Conservation (phyloP, 2,113 vertebrate species). For the Hymenochirus boettgeri region DNA sequence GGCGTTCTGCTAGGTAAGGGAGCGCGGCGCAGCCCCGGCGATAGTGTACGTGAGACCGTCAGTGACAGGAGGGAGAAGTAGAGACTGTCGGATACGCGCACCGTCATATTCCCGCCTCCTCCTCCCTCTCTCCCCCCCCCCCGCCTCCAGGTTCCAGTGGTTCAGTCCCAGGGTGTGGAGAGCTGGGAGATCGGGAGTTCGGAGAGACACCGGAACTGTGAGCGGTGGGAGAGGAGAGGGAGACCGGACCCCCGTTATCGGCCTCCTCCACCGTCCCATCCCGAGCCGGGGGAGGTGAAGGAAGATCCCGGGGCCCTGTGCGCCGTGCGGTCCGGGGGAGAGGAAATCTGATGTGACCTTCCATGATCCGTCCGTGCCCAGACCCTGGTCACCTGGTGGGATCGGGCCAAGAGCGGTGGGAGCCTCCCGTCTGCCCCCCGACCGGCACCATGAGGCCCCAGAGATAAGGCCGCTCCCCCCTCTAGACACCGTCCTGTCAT, state of each 20-base stretch:
- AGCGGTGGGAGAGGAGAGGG: too few relatives aligned
- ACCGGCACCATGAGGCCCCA: conserved; percentile 15
- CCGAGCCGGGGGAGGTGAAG: not conserved
- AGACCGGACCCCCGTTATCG: not conserved
- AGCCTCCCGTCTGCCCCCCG: not conserved
- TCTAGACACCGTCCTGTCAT: too few relatives aligned
- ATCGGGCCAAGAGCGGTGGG: not conserved
- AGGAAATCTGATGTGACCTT: conserved; percentile 19
- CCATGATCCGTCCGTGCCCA: conserved; percentile 25
- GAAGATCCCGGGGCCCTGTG: not conserved
- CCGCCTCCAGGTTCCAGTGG: conserved; percentile 21
- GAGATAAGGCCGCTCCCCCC: conserved; percentile 13
- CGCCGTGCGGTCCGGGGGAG: not conserved
- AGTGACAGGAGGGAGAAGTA: not conserved
- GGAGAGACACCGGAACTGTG: conserved; percentile 7
- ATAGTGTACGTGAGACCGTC: too few relatives aligned
- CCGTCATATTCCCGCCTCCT: conserved; percentile 18
- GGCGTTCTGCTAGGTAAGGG: too few relatives aligned
- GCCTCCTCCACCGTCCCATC: too few relatives aligned
- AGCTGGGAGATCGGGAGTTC: conserved; percentile 29
- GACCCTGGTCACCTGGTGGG: not conserved
- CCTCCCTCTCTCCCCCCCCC: not conserved
- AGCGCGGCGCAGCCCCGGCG: not conserved
- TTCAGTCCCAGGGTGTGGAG: conserved; percentile 40
- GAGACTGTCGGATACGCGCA: conserved; percentile 6